Evolutionary conservation across 2,797 vertebrate genomes (phyloP).

Genomic region (Parambassis ranga): DNA sequence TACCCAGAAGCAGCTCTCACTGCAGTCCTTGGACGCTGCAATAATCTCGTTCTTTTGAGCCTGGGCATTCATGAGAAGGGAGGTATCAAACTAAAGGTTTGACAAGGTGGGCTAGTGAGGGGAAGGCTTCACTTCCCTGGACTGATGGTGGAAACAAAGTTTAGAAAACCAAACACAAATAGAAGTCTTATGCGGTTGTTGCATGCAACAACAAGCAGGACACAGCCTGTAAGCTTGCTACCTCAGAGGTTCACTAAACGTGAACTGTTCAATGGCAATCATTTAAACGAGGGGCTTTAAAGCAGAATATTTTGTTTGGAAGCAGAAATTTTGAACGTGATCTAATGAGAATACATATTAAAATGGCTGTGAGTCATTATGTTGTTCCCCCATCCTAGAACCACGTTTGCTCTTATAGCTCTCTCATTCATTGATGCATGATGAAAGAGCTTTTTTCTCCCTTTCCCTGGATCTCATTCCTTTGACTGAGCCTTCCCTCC

Average conservation of each 20-base stretch:
- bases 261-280: not conserved
- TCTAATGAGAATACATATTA: slow-evolving; percentile 23
- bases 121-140: slow-evolving; percentile 1
- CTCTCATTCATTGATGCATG: not conserved
- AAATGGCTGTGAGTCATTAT: slow-evolving; percentile 12
- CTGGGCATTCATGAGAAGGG: not conserved
- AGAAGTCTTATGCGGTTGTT: too few species aligned
- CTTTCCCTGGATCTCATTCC: slow-evolving; percentile 23
- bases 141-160: not conserved
- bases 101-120: slow-evolving; percentile 6
- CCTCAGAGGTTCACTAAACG: not conserved
- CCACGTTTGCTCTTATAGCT: slow-evolving; percentile 11
- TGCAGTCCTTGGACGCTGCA: slow-evolving; percentile 10
- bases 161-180: not conserved
- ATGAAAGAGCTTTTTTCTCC: slow-evolving; percentile 36
- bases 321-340: slow-evolving; percentile 5
- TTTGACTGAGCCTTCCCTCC: slow-evolving; percentile 42
- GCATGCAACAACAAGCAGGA: not conserved
- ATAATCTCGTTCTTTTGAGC: slow-evolving; percentile 16
- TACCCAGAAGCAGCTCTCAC: slow-evolving; percentile 33
- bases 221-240: too few species aligned
- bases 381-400: not conserved
- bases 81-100: slow-evolving; percentile 6
- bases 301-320: slow-evolving; percentile 13
- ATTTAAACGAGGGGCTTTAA: not conserved